Conservation (phyloP, 92 coral and sea anemone genomes). For the Paramuricea clavata region DNA sequence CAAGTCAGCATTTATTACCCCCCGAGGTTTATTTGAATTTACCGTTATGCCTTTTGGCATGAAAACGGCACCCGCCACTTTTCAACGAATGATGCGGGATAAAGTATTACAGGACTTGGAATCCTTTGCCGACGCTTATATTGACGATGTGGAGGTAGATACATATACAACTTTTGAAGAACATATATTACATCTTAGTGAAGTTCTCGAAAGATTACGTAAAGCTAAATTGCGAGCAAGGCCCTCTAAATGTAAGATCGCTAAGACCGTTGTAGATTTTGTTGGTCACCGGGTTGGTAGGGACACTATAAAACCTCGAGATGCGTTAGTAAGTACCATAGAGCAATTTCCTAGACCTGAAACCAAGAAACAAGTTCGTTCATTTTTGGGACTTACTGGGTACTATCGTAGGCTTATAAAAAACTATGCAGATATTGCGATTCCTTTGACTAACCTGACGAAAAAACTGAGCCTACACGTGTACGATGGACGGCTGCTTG, state of each 20-base stretch:
- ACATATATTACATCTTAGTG: conserved; percentile 49
- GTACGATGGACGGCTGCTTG: too few species aligned
- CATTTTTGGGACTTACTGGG: conserved; percentile 58
- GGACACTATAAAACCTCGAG: conserved; percentile 44
- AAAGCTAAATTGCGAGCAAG: conserved; percentile 45
- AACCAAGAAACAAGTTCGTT: conserved; percentile 63
- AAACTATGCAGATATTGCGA: too few species aligned
- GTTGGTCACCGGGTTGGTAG: conserved; percentile 68
- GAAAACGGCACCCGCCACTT: conserved; percentile 74
- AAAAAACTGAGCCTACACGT: too few species aligned
- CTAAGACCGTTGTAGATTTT: conserved; percentile 45
- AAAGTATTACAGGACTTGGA: conserved; percentile 50
- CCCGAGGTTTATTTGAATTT: conserved; percentile 64
- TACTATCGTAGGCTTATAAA: too few species aligned
- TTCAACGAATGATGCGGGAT: conserved; percentile 69
- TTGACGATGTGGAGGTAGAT: too few species aligned
- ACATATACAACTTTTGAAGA: conserved; percentile 26
- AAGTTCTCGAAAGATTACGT: conserved; percentile 60
- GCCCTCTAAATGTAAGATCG: conserved; percentile 69
- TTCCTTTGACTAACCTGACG: too few species aligned
- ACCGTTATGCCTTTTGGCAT: conserved; percentile 70
- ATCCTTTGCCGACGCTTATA: conserved; percentile 65
- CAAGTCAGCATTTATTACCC: too few species aligned
- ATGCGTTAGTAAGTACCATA: conserved; percentile 47
- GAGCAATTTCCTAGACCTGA: conserved; percentile 55